A percentile compares a stretch with the other conserved stretches of the same genome.
phyloP scores from a whole-genome alignment of 2,888 invertebrate species.

The Adelphocoris suturalis region DNA sequence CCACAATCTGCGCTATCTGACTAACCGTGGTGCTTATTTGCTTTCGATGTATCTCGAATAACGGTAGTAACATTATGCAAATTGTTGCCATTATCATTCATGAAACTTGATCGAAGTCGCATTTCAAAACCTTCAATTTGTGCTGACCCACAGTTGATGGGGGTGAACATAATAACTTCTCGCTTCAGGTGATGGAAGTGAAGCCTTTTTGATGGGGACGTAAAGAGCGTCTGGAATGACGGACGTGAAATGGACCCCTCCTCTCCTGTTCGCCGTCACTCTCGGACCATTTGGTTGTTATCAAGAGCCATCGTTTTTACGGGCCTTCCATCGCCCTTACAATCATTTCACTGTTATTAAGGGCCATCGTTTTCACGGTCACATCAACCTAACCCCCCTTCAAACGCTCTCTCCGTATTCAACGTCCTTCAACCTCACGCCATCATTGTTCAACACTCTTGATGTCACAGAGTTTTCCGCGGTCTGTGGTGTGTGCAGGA shows the following conservation, averaged over 20 bases:
- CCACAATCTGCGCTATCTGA: no score
- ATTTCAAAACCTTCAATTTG: not conserved
- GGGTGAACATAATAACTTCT: not conserved
- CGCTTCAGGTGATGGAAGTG: constrained; percentile 7
- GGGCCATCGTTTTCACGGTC: not conserved
- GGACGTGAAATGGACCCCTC: not conserved
- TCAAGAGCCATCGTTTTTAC: no score
- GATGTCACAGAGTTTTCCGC: not conserved
- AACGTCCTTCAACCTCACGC: no score
- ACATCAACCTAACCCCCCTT: not conserved
- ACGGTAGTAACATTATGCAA: no score
- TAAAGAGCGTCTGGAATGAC: constrained; percentile 25
- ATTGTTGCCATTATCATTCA: not conserved
- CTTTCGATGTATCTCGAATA: no score
- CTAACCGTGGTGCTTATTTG: no score
- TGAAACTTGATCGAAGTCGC: not conserved
- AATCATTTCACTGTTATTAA: not conserved
- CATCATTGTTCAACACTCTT: no score
- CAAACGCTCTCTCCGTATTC: not conserved
- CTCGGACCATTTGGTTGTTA: not conserved
- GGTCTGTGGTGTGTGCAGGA: no score
- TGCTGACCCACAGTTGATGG: not conserved
- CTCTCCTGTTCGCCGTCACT: not conserved
- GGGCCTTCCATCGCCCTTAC: no score
- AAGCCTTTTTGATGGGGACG: constrained; percentile 17